These are phyloP conservation scores for Manduca sexta DNA, from an alignment of 1,140 invertebrate genomes.

Conservation along the genomic window DNA sequence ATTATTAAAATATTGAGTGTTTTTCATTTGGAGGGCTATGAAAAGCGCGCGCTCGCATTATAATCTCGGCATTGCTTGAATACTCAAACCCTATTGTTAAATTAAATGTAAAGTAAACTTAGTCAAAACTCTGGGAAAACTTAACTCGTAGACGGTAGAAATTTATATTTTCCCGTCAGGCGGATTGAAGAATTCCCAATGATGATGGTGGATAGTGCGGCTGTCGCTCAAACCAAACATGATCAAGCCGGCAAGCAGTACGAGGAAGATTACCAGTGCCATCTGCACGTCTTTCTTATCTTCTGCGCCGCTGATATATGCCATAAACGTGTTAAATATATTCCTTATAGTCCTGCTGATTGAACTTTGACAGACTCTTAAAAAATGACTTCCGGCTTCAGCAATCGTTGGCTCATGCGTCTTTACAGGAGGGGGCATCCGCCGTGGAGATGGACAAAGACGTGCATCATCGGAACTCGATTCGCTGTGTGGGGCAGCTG, in stretches of 20 bases:
- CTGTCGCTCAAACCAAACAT: conserved; percentile 80
- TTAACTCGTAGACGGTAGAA: too few species aligned
- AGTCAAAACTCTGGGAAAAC: too few species aligned
- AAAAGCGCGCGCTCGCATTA: too few species aligned
- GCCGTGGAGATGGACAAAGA: conserved; percentile 55
- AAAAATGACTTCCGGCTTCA: conserved; percentile 78
- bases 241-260: conserved; percentile 82
- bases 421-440: conserved; percentile 49
- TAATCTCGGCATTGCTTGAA: background rate
- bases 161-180: conserved; percentile 70
- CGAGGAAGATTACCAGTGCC: conserved; percentile 81
- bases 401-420: conserved; percentile 74
- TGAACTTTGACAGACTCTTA: conserved; percentile 77
- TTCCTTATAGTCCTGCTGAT: conserved; percentile 78
- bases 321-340: conserved; percentile 77
- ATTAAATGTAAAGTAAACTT: background rate
- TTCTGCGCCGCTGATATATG: conserved; percentile 73
- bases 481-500: conserved; percentile 44
- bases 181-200: conserved; percentile 90
- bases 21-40: too few species aligned
- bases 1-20: too few species aligned
- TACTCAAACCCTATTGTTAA: background rate
- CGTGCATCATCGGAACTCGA: conserved; percentile 72
- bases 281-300: conserved; percentile 82
- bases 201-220: conserved; percentile 82